These are phyloP conservation scores for Brachyptera putata DNA, from an alignment of 2,888 invertebrate genomes.

Conservation along the genomic window DNA sequence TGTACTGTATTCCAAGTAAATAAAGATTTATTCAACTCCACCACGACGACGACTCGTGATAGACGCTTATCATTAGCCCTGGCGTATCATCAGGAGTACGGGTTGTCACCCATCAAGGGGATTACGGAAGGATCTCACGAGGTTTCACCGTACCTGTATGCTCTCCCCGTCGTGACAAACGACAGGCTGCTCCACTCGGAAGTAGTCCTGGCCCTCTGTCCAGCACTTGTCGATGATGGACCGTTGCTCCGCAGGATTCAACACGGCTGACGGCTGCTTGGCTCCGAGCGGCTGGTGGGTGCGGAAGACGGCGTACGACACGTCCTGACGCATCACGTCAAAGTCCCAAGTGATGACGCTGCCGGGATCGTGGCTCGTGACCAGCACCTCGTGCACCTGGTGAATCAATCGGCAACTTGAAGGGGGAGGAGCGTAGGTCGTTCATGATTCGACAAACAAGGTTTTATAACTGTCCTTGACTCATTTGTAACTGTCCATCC, in stretches of 20 bases:
- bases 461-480: too few species aligned
- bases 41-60: too few species aligned
- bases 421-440: too few species aligned
- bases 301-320: constrained; percentile 73
- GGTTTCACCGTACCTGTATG: constrained; percentile 88
- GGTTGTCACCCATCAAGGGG: too few species aligned
- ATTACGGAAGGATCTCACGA: too few species aligned
- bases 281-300: constrained; percentile 40
- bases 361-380: constrained; percentile 76
- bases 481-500: too few species aligned
- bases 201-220: constrained; percentile 72
- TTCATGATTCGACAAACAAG: too few species aligned
- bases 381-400: constrained; percentile 72
- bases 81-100: too few species aligned
- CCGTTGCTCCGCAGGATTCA: constrained; percentile 34
- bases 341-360: constrained; percentile 96
- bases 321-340: constrained; percentile 85
- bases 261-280: not conserved
- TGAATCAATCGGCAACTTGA: too few species aligned
- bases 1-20: too few species aligned
- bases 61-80: too few species aligned
- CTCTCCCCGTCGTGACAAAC: constrained; percentile 90
- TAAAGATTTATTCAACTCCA: too few species aligned
- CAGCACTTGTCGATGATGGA: constrained; percentile 50
- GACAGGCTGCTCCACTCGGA: constrained; percentile 74